phyloP scores from a whole-genome alignment of 2,888 invertebrate species.

The Galerucella calmariensis region DNA sequence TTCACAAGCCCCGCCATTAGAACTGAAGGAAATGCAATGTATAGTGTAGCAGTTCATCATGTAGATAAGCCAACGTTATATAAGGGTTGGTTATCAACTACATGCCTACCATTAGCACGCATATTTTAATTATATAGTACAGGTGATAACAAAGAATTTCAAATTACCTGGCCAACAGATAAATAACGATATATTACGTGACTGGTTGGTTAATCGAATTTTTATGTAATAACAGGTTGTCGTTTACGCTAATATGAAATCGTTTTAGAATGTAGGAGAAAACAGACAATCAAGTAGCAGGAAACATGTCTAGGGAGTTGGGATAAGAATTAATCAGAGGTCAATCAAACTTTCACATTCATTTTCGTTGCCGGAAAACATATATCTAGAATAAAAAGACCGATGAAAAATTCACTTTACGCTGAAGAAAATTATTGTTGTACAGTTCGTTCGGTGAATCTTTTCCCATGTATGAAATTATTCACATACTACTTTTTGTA shows the following conservation, averaged over 20 bases:
- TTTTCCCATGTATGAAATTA: too few species aligned
- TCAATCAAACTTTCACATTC: too few species aligned
- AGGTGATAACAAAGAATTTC: slow-evolving; percentile 35
- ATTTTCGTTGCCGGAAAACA: too few species aligned
- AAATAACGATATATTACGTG: slow-evolving; percentile 16
- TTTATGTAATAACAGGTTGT: slow-evolving; percentile 7
- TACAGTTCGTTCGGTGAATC: too few species aligned
- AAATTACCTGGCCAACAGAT: slow-evolving; percentile 21
- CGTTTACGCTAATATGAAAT: not conserved
- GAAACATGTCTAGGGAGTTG: not conserved
- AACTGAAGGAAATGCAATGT: slow-evolving; percentile 30
- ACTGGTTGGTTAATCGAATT: slow-evolving; percentile 7
- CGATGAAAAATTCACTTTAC: too few species aligned
- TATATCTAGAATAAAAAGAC: too few species aligned
- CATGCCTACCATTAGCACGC: slow-evolving; percentile 28
- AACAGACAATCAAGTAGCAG: not conserved
- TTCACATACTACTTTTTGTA: too few species aligned
- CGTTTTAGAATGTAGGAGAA: not conserved
- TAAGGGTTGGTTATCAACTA: slow-evolving; percentile 34
- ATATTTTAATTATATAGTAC: slow-evolving; percentile 34
- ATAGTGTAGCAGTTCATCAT: slow-evolving; percentile 31
- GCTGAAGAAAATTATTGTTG: too few species aligned
- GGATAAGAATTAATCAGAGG: not conserved
- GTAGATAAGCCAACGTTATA: slow-evolving; percentile 28
- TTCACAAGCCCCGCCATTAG: slow-evolving; percentile 18